Evolutionary conservation across 1,140 invertebrate genomes (phyloP).

Genomic region (Leguminivora glycinivorella): DNA sequence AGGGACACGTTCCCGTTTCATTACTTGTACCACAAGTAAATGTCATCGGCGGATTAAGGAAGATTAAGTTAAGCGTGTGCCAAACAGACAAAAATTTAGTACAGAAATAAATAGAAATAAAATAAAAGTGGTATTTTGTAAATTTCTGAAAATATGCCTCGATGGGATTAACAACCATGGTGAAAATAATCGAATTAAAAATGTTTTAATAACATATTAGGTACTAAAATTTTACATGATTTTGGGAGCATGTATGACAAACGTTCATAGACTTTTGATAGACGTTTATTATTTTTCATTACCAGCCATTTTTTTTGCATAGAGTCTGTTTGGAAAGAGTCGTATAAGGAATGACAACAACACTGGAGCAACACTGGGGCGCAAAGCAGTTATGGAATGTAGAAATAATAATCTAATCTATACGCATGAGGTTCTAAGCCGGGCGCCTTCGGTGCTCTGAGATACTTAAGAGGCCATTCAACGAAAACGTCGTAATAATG

Average conservation of each 20-base stretch:
- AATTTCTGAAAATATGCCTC: constrained; percentile 54
- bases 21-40: constrained; percentile 37
- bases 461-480: too few species aligned
- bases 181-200: neutral
- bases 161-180: constrained; percentile 45
- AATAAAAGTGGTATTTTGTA: constrained; percentile 55
- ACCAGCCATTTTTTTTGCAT: too few species aligned
- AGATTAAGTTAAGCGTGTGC: constrained; percentile 59
- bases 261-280: too few species aligned
- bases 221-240: neutral
- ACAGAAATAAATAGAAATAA: constrained; percentile 49
- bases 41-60: constrained; percentile 56
- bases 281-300: too few species aligned
- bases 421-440: too few species aligned
- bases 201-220: neutral
- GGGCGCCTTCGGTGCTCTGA: too few species aligned
- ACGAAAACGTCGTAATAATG: too few species aligned
- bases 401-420: too few species aligned
- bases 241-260: neutral
- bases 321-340: too few species aligned
- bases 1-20: constrained; percentile 51
- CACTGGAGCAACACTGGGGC: too few species aligned
- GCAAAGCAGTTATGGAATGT: too few species aligned
- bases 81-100: constrained; percentile 55
- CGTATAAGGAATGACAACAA: too few species aligned